Evolutionary conservation across 1,140 invertebrate species (phyloP), one percentile per base, ranked within the genome.

Genomic region (Dinothrombium tinctorium): DNA sequence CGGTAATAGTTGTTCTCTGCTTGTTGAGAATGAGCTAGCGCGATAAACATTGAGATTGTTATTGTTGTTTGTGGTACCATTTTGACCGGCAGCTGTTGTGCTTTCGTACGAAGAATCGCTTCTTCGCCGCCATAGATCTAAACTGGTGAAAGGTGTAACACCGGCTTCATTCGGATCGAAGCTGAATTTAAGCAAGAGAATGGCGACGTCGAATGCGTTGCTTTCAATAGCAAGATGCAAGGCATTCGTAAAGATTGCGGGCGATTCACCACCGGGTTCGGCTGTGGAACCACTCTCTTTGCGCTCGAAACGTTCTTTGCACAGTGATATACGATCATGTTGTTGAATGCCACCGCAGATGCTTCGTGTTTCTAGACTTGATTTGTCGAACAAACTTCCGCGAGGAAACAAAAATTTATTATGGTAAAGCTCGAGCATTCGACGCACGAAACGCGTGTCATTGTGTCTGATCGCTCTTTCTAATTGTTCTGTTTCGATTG

Each of bases 171-270:
- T 66, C 3, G 67, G 64, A 44, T 68, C 64, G 19, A 69, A 57
- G 6, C 63, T 62, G 48, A 65, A 63, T 43, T 62, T 61, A 19
- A 70, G 58, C 7, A 70, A 55, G 0, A 67, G 55, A 9, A 64
- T 54, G 0, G 63, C 55, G 1, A 67, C 67, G 44, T 69, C 67
- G 14, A 64, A 50, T 0, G 68, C 59, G n/a, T 59, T 59, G 48
- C 63, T 56, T 44, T 67, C 63, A 14, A 70, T 60, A 3, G 67
- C 67, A 33, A 67, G 52, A 51, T 69, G 67, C 0, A 70, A 54
- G 4, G 65, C 64, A 48, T 67, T 69, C 43, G 55, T 58, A 49
- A 69, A 68, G 20, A 67, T 59, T 1, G 59, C 53, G 4, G 15
- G 15, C 19, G n/a, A 29, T 17, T 44, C 42, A 14, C 22, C 22